Evolutionary conservation across 1,140 invertebrate species (phyloP).

Genomic region (Nylanderia fulva): DNA sequence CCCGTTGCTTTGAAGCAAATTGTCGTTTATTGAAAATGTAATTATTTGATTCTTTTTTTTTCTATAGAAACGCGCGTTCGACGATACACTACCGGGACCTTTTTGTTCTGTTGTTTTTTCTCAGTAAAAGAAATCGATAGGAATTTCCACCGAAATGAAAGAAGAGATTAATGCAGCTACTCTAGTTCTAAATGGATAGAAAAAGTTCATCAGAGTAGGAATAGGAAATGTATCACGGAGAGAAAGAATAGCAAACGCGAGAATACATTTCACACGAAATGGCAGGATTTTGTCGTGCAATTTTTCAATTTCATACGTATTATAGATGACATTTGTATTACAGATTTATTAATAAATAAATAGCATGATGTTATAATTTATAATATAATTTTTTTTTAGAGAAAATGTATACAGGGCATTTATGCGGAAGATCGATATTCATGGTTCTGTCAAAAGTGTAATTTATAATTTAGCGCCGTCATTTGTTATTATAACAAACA

Average conservation of each 20-base stretch:
- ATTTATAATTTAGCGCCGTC: not conserved
- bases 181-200: conserved; percentile 30
- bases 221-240: conserved; percentile 13
- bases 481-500: not conserved
- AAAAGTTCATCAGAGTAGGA: conserved; percentile 18
- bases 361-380: not conserved
- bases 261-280: conserved; percentile 14
- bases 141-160: conserved; percentile 41
- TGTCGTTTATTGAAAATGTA: conserved; percentile 54
- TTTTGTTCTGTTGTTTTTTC: conserved; percentile 16
- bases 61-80: conserved; percentile 33
- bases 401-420: not conserved
- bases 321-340: conserved; percentile 1
- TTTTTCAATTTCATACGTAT: conserved; percentile 1
- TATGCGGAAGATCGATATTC: not conserved
- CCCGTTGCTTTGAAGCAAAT: conserved; percentile 33
- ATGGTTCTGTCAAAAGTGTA: not conserved
- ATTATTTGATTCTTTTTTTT: conserved; percentile 52
- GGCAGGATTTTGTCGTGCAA: not conserved
- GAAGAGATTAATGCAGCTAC: conserved; percentile 46
- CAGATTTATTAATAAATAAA: conserved; percentile 12
- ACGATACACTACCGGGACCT: conserved; percentile 30
- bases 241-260: not conserved
- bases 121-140: conserved; percentile 32
- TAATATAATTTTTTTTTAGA: not conserved